Evolutionary conservation across 2,888 invertebrate genomes (phyloP), one percentile per base, ranked within the genome.

Genomic region (Eudemis profundana): DNA sequence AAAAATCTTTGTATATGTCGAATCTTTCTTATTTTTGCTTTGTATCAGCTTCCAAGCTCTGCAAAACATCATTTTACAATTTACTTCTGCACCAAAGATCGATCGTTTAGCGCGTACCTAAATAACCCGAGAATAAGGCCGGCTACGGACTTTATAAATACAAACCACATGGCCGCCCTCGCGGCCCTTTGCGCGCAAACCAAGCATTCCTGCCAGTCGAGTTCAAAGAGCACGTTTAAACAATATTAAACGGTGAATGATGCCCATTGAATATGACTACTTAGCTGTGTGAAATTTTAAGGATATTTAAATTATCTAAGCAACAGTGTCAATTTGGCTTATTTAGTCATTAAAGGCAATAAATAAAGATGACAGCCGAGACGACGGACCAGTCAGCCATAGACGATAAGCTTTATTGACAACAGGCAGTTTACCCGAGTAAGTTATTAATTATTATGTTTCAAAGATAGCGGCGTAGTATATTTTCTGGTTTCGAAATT

Each of bases 61-160:
- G 49, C 42, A 12, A 14, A 50, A 23, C 23, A 57, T 64, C 50
- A 23, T 17, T 36, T 36, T 44, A 14, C 51, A 53, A 27, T 47
- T n/a, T 61, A 63, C 23, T 62, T 40, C 29, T 33, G 17, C 12
- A 36, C 53, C 38, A 27, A 17, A 40, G 23, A 47, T 40, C 21
- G 54, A 19, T 15, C 29, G 42, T 40, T 56, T n/a, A 47, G 44
- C 44, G 38, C 66, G 62, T 61, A 56, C 59, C 63, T 44, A 67
- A 69, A 64, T 57, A 66, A 63, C 51, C 15, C 68, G 53, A 23
- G 61, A 65, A 70, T 64, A 69, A 72, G 69, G 71, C 70, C 70
- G 64, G 70, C 69, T 70, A 78, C 75, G 73, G 70, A 73, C 74
- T 74, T 70, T 67, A 72, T 72, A 76, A 77, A 80, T 72, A 76